Percentiles rank a stretch among this genome's conserved stretches.
Evolutionary conservation across 2,797 vertebrate genomes (phyloP).

Genomic region (Propithecus perrieri): DNA sequence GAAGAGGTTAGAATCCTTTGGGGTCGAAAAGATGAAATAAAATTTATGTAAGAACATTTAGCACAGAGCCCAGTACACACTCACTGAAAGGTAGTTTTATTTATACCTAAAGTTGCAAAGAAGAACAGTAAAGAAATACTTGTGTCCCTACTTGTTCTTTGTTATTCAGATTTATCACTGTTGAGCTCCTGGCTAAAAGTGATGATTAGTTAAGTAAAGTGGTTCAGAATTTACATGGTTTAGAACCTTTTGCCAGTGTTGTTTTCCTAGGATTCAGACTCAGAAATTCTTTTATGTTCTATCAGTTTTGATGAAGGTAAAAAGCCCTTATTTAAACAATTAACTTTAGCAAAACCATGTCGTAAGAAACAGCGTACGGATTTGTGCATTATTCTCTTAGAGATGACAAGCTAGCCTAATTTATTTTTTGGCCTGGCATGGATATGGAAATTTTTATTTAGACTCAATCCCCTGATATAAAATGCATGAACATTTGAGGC

Average conservation of each 20-base stretch:
- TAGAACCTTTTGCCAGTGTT: background rate
- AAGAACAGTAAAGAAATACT: background rate
- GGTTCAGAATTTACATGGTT: background rate
- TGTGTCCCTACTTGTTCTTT: background rate
- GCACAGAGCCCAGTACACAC: background rate
- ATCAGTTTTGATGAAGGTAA: background rate
- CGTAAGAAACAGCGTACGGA: background rate
- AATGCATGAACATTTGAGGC: background rate
- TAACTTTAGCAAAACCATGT: background rate
- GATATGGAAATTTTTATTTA: background rate
- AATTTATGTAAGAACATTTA: background rate
- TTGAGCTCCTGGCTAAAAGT: background rate
- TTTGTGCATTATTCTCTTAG: slow-evolving; percentile 28
- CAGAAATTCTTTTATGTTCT: background rate
- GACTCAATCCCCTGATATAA: background rate
- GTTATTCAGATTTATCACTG: background rate
- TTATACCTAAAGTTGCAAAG: background rate
- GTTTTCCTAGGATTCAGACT: background rate
- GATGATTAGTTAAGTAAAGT: background rate
- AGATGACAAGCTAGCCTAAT: background rate
- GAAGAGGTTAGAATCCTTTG: background rate
- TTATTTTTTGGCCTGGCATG: background rate
- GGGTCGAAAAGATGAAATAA: background rate
- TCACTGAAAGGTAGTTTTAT: background rate
- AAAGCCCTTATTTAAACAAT: background rate